These are phyloP conservation scores for Clytia hemisphaerica DNA, from an alignment of 30 jellyfish, hydroid and myxozoan genomes.

Conservation along the genomic window DNA sequence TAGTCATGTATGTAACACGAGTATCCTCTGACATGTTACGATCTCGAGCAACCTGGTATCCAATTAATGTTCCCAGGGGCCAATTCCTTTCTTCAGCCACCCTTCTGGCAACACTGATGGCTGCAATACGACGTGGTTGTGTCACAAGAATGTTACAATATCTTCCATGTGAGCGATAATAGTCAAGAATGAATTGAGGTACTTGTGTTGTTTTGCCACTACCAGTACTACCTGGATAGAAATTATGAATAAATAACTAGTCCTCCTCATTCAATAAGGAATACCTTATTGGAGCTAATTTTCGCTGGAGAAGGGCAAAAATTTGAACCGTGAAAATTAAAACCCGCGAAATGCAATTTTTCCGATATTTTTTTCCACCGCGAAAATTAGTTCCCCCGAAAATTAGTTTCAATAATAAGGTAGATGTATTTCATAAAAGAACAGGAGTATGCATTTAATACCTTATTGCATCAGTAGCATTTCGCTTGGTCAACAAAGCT, in stretches of 20 bases:
- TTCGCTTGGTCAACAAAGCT: no score
- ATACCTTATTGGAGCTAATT: no score
- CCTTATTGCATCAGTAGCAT: no score
- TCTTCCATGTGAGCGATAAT: constrained; percentile 46
- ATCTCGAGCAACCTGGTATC: constrained; percentile 85
- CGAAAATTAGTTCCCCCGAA: no score
- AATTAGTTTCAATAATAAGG: no score
- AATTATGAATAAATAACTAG: neutral
- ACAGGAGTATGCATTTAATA: no score
- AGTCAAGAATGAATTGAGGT: constrained; percentile 90
- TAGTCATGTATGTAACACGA: constrained; percentile 85
- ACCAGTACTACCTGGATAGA: constrained; percentile 86
- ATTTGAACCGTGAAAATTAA: no score
- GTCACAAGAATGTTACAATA: constrained; percentile 96
- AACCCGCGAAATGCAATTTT: no score
- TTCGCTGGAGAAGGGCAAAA: no score
- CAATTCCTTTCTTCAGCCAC: constrained; percentile 84
- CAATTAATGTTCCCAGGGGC: constrained; percentile 94
- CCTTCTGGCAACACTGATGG: constrained; percentile 86
- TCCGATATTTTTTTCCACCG: no score
- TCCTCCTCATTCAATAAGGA: neutral
- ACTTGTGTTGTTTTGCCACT: constrained; percentile 99
- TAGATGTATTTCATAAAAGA: no score
- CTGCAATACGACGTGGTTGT: constrained; percentile 98
- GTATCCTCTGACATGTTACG: constrained; percentile 84